Evolutionary conservation across 2,888 invertebrate species (phyloP), one percentile per base, ranked within the genome.

Genomic region (Torymus tubicola): DNA sequence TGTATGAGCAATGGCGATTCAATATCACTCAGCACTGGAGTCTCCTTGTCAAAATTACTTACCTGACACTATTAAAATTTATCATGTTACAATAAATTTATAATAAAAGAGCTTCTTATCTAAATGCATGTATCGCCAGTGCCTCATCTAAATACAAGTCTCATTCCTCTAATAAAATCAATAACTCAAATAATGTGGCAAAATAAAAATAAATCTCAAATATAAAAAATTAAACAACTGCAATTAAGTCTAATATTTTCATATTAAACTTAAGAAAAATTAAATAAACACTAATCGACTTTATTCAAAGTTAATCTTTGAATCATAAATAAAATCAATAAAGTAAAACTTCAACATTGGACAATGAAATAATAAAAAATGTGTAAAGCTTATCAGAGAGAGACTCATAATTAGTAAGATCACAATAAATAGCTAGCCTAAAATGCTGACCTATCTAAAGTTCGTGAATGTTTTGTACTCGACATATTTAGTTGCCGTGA

Each of bases 371-470:
- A 52, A 52, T 18, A 63, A 42, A 42, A 16, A 72, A 55, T 14
- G 13, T 12, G 2, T n/a, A 74, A 74, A 70, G n/a, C 57, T 63
- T 68, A 55, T 61, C 60, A 82, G 68, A 75, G 73, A 18, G 85
- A 88, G 88, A 87, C 88, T 88, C 84, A 83, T 87, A 88, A 86
- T 85, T 86, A 88, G 88, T 84, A 86, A 83, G 85, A 86, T 80
- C 72, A 83, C 77, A 86, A 84, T 85, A 83, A 84, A 83, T 75
- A 85, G 84, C 88, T 89, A 89, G 84, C 90, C 90, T 90, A 89
- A 85, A 87, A 88, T 90, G 90, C 90, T 90, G 88, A 90, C 90
- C 90, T 90, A 90, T 88, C 90, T 90, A 90, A 87, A 86, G 85
- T 88, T 86, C 84, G 84, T 86, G 86, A 88, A 82, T 87, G 86